phyloP scores from a whole-genome alignment of 2,113 vertebrate genomes.

The Recurvirostra avosetta region DNA sequence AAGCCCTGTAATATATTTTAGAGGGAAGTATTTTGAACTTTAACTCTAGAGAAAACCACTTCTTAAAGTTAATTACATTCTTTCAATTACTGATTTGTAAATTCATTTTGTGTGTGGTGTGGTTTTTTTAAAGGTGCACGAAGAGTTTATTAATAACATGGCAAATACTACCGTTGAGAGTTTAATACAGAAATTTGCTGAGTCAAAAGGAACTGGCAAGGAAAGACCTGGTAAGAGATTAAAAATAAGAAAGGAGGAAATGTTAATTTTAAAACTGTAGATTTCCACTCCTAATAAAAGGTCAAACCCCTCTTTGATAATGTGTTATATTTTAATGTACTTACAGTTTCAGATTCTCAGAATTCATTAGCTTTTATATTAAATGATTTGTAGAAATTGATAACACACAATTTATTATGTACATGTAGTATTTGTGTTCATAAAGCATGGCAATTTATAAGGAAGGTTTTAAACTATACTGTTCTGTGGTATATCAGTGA shows the following conservation, averaged over 20 bases:
- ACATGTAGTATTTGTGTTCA: background rate
- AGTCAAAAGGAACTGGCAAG: conserved; percentile 94
- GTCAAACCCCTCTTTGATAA: background rate
- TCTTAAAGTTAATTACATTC: background rate
- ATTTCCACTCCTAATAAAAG: background rate
- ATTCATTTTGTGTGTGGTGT: background rate
- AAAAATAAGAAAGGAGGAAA: background rate
- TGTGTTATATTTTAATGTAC: background rate
- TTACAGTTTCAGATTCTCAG: background rate
- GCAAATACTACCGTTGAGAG: conserved; percentile 92
- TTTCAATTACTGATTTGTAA: background rate
- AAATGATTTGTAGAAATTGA: background rate
- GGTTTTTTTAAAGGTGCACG: conserved; percentile 80
- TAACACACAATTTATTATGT: background rate
- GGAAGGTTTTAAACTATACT: background rate
- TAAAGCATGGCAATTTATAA: background rate
- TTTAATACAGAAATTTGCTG: conserved; percentile 92
- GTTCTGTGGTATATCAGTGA: background rate
- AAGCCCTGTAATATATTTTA: background rate
- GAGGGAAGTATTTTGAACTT: background rate
- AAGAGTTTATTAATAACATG: conserved; percentile 94
- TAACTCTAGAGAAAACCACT: background rate
- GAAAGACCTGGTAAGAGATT: conserved; percentile 89
- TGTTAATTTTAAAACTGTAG: background rate
- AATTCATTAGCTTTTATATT: background rate